phyloP scores from a whole-genome alignment of 2,888 invertebrate species.

The Epsilonema sp. region DNA sequence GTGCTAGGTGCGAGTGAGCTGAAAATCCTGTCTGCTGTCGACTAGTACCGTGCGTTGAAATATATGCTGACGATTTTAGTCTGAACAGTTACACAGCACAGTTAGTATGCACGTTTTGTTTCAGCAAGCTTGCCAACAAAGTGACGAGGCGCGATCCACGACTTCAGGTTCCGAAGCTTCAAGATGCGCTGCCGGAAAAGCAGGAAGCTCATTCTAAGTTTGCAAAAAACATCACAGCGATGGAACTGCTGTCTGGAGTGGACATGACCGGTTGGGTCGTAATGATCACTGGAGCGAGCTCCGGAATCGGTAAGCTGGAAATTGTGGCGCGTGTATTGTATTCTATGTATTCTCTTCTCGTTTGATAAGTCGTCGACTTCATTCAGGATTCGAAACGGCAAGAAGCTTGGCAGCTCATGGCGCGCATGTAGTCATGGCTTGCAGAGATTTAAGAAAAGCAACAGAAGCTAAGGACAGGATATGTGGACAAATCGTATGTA shows the following conservation, averaged over 20 bases:
- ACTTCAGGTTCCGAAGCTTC: background rate
- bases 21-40: too few species aligned
- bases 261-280: constrained; percentile 63
- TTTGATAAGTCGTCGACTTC: too few species aligned
- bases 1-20: too few species aligned
- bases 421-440: constrained; percentile 64
- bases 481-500: too few species aligned
- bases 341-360: too few species aligned
- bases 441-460: constrained; percentile 44
- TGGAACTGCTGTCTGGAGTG: constrained; percentile 62
- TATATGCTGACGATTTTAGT: too few species aligned
- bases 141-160: background rate
- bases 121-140: background rate
- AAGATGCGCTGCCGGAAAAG: background rate
- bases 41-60: too few species aligned
- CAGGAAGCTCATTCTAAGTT: too few species aligned
- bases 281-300: constrained; percentile 67
- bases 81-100: too few species aligned
- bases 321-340: too few species aligned
- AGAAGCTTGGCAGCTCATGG: constrained; percentile 66
- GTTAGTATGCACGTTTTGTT: too few species aligned
- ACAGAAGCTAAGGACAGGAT: too few species aligned
- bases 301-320: constrained; percentile 50
- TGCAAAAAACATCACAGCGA: constrained; percentile 62
- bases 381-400: constrained; percentile 64